Evolutionary conservation across 2,888 invertebrate genomes (phyloP).

Genomic region (Drosophila ezoana): DNA sequence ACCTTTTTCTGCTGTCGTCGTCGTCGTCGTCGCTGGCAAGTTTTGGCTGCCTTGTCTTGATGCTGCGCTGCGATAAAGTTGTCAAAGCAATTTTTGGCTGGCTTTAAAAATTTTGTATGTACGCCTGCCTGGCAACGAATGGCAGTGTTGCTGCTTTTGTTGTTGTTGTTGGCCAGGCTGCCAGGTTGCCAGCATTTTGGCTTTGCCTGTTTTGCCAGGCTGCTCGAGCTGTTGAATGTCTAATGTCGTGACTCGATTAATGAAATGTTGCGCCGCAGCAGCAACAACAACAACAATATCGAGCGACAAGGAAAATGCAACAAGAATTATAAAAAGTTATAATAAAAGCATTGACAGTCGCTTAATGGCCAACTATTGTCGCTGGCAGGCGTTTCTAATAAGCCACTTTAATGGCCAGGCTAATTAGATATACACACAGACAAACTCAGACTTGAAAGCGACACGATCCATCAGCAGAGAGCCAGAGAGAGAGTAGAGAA

Average conservation of each 20-base stretch:
- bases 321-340: slow-evolving; percentile 77
- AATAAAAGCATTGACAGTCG: slow-evolving; percentile 78
- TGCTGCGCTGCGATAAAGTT: slow-evolving; percentile 75
- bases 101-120: slow-evolving; percentile 66
- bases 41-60: slow-evolving; percentile 66
- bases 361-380: slow-evolving; percentile 74
- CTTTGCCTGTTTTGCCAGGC: slow-evolving; percentile 42
- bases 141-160: slow-evolving; percentile 29
- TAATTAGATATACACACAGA: slow-evolving; percentile 60
- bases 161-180: slow-evolving; percentile 22
- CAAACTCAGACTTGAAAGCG: not conserved
- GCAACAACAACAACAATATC: slow-evolving; percentile 18
- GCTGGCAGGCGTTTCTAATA: slow-evolving; percentile 62
- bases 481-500: slow-evolving; percentile 10
- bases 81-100: slow-evolving; percentile 77
- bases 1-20: slow-evolving; percentile 40
- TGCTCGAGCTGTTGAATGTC: slow-evolving; percentile 72
- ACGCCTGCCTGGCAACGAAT: slow-evolving; percentile 50
- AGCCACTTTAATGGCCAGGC: slow-evolving; percentile 68
- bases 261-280: slow-evolving; percentile 70
- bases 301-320: slow-evolving; percentile 66
- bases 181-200: slow-evolving; percentile 35
- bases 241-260: slow-evolving; percentile 79
- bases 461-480: slow-evolving; percentile 4
- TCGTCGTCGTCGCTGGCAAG: slow-evolving; percentile 10